These are phyloP conservation scores for Gephyroberyx darwinii DNA, from an alignment of 2,797 vertebrate genomes.

Conservation along the genomic window DNA sequence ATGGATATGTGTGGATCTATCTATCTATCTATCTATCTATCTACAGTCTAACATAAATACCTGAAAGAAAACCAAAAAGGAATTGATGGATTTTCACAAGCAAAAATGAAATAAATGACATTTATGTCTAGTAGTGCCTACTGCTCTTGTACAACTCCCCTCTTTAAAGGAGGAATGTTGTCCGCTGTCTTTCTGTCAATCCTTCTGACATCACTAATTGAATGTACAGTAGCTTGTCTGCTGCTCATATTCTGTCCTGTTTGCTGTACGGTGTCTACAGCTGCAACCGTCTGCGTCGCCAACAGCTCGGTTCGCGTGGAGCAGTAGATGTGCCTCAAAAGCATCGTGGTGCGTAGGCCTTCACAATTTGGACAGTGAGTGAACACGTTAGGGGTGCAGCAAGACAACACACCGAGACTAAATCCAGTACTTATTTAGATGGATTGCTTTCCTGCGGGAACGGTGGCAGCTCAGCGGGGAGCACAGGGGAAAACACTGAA, in stretches of 20 bases:
- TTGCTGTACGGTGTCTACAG: background rate
- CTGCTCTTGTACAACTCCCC: background rate
- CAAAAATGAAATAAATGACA: too few relatives aligned
- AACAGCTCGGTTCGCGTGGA: conserved; percentile 4
- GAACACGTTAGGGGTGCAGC: conserved; percentile 18
- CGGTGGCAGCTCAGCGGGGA: conserved; percentile 8
- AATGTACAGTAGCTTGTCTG: background rate
- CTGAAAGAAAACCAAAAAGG: too few relatives aligned
- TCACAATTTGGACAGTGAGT: conserved; percentile 19
- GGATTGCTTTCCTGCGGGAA: conserved; percentile 18
- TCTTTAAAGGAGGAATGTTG: background rate
- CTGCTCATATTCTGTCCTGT: conserved; percentile 21
- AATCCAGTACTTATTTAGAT: conserved; percentile 48
- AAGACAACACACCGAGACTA: conserved; percentile 19
- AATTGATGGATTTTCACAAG: too few relatives aligned
- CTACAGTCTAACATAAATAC: too few relatives aligned
- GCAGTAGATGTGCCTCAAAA: conserved; percentile 13
- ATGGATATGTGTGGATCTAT: conserved; percentile 30
- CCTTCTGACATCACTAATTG: too few relatives aligned
- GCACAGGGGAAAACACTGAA: background rate
- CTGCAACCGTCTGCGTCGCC: background rate
- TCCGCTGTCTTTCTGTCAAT: background rate
- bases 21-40: too few relatives aligned
- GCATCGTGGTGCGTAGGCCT: background rate
- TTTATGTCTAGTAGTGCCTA: background rate